These are phyloP conservation scores for Acronicta psi DNA, from an alignment of 2,888 invertebrate species.

Conservation along the genomic window DNA sequence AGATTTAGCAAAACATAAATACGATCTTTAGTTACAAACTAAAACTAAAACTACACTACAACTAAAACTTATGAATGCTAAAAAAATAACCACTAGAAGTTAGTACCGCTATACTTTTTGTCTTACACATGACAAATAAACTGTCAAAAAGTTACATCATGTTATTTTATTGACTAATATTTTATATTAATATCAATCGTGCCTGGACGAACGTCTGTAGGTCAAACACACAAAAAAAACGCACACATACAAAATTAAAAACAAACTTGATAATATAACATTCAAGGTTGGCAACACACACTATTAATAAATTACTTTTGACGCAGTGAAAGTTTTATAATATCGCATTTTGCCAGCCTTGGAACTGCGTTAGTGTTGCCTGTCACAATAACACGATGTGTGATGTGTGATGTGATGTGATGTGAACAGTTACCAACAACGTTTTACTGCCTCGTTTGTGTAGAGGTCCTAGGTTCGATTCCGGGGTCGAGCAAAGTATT, in stretches of 20 bases:
- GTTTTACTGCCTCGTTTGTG: no score
- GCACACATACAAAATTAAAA: constrained; percentile 2
- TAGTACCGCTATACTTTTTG: no score
- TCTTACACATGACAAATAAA: background rate
- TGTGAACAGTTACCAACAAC: constrained; percentile 10
- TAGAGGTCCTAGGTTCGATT: no score
- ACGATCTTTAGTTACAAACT: no score
- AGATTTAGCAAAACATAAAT: no score
- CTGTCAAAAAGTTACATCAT: background rate
- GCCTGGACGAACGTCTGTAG: constrained; percentile 8
- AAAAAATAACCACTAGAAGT: no score
- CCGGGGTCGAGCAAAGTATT: no score
- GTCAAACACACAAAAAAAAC: constrained; percentile 13
- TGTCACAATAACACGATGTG: constrained; percentile 9
- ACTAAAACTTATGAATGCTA: no score
- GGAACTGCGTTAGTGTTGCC: constrained; percentile 6
- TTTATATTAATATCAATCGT: background rate
- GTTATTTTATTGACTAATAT: background rate
- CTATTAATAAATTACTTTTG: constrained; percentile 59
- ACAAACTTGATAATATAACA: constrained; percentile 10
- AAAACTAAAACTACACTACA: no score
- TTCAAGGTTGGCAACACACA: constrained; percentile 24
- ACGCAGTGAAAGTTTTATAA: constrained; percentile 56
- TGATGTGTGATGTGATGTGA: background rate
- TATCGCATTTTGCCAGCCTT: constrained; percentile 40